Evolutionary conservation across 37 sponge, comb jelly and placozoan genomes (phyloP).

Genomic region (Aphrocallistes beatrix): DNA sequence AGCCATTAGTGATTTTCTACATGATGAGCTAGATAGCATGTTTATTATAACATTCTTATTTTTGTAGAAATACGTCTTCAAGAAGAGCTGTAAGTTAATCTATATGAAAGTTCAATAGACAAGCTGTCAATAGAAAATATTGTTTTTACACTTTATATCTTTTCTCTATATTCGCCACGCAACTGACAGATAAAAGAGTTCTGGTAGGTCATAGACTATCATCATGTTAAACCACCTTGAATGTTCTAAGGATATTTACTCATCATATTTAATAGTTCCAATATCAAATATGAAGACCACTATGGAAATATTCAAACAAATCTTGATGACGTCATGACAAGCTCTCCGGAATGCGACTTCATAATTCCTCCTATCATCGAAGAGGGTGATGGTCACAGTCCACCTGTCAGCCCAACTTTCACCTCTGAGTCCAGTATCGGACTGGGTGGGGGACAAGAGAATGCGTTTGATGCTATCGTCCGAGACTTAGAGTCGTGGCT

Average conservation of each 20-base stretch:
- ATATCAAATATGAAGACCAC: not conserved
- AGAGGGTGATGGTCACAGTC: not conserved
- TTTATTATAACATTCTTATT: not conserved
- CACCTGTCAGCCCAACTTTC: not conserved
- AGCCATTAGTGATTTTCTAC: no score
- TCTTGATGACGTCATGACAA: not conserved
- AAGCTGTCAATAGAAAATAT: not conserved
- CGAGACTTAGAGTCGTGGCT: not conserved
- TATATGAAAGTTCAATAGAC: not conserved
- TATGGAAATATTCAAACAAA: slow-evolving; percentile 1
- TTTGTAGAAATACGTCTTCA: not conserved
- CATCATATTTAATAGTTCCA: not conserved
- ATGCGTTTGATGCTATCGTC: not conserved
- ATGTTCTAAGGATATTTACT: no score
- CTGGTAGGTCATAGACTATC: no score
- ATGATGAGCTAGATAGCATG: no score
- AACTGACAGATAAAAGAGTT: not conserved
- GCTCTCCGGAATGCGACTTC: not conserved
- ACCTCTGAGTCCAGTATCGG: not conserved
- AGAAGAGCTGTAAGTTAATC: slow-evolving; percentile 10
- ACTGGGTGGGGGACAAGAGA: not conserved
- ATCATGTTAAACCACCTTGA: not conserved
- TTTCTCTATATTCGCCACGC: not conserved
- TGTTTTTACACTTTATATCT: not conserved
- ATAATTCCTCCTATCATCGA: not conserved